Percentiles rank a stretch among this genome's conserved stretches.
Evolutionary conservation across 2,888 invertebrate genomes (phyloP).

Genomic region (Acleris sparsana): DNA sequence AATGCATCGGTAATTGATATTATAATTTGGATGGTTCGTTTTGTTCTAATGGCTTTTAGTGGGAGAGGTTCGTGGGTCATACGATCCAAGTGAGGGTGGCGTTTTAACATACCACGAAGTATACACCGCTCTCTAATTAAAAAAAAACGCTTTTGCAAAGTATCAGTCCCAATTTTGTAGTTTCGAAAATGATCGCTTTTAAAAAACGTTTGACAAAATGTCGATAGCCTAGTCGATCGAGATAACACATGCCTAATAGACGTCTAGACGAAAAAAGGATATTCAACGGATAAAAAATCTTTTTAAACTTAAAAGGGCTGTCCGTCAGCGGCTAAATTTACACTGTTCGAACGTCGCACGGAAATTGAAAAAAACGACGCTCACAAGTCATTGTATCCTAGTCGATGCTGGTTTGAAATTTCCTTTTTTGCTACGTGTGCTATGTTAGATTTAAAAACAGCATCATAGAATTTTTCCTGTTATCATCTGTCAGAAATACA

Average conservation of each 20-base stretch:
- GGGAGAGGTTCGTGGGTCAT: constrained; percentile 42
- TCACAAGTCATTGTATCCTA: constrained; percentile 14
- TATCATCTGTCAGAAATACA: neutral
- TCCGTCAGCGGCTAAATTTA: constrained; percentile 56
- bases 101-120: no score
- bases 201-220: neutral
- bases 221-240: neutral
- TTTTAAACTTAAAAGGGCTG: constrained; percentile 59
- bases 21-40: constrained; percentile 78
- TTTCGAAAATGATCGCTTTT: neutral
- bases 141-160: neutral
- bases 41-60: constrained; percentile 71
- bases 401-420: constrained; percentile 1
- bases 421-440: neutral
- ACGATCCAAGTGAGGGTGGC: constrained; percentile 4
- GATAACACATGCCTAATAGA: constrained; percentile 55
- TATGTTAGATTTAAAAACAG: no score
- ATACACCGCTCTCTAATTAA: neutral
- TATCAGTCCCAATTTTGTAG: no score
- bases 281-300: constrained; percentile 50
- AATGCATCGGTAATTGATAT: constrained; percentile 83
- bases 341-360: constrained; percentile 50
- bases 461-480: no score
- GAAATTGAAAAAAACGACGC: constrained; percentile 44
- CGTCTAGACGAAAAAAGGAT: constrained; percentile 48